Evolutionary conservation across 2,113 vertebrate species (phyloP).

Genomic region (Ophiodon elongatus): DNA sequence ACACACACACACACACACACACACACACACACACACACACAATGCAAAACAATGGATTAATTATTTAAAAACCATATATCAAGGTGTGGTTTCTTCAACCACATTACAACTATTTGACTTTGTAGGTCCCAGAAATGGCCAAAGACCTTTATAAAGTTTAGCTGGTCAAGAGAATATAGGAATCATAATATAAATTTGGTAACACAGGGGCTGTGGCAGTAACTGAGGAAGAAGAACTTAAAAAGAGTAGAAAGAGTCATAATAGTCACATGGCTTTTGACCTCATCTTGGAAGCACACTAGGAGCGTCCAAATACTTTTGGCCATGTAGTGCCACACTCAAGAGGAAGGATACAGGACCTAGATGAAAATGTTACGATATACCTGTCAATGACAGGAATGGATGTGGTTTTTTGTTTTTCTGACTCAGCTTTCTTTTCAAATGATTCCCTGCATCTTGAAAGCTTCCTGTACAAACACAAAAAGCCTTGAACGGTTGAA

Average conservation of each 20-base stretch:
- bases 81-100: not conserved
- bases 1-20: too few species aligned
- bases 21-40: too few species aligned
- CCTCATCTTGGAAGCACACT: not conserved
- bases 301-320: not conserved
- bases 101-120: not conserved
- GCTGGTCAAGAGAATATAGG: not conserved
- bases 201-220: not conserved
- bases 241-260: not conserved
- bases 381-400: too few species aligned
- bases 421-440: not conserved
- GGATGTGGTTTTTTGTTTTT: not conserved
- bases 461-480: not conserved
- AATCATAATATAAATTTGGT: not conserved
- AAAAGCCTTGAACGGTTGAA: slow-evolving; percentile 3
- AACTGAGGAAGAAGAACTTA: not conserved
- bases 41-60: not conserved
- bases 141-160: not conserved
- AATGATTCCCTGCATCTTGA: not conserved
- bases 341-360: not conserved
- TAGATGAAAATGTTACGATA: not conserved
- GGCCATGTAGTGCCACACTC: not conserved
- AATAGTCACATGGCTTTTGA: not conserved
- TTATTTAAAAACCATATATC: not conserved
- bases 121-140: not conserved